Conservation (phyloP, 2,113 vertebrate genomes). For the Nothobranchius kuhntae region DNA sequence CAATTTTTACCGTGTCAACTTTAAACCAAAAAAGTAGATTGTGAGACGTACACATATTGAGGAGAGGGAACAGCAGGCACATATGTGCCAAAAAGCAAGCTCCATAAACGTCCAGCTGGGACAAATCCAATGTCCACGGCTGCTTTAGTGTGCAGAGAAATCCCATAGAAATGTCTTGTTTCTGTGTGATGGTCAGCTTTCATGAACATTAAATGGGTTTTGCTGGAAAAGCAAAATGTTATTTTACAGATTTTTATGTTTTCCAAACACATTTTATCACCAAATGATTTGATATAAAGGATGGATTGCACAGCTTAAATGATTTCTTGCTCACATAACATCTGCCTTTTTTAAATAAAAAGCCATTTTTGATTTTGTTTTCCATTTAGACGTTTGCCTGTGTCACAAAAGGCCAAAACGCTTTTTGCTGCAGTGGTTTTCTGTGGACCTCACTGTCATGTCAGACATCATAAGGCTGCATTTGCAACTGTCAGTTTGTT, state of each 20-base stretch:
- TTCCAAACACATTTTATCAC: constrained; percentile 7
- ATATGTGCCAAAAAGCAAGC: no score
- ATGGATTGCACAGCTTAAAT: constrained; percentile 26
- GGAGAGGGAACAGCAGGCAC: no score
- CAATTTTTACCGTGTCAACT: no score
- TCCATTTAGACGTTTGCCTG: constrained; percentile 12
- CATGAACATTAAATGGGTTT: constrained; percentile 24
- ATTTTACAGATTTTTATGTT: not conserved
- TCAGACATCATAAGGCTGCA: constrained; percentile 54
- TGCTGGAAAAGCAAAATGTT: not conserved
- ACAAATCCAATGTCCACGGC: constrained; percentile 33
- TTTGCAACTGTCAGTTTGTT: constrained; percentile 53
- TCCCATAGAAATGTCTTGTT: constrained; percentile 36
- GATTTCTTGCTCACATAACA: constrained; percentile 20
- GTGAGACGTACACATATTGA: no score
- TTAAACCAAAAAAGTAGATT: not conserved
- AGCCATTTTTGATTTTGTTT: constrained; percentile 9
- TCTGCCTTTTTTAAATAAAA: constrained; percentile 22
- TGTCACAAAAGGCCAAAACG: constrained; percentile 1
- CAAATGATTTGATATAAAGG: constrained; percentile 49
- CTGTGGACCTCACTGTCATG: constrained; percentile 50
- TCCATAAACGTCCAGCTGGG: constrained; percentile 24
- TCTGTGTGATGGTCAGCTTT: constrained; percentile 47
- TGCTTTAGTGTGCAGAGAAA: constrained; percentile 50
- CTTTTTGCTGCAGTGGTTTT: not conserved